Percentiles rank a stretch among this genome's conserved stretches.
Conservation (phyloP, 64 coral and sea anemone species). For the Montipora capricornis region DNA sequence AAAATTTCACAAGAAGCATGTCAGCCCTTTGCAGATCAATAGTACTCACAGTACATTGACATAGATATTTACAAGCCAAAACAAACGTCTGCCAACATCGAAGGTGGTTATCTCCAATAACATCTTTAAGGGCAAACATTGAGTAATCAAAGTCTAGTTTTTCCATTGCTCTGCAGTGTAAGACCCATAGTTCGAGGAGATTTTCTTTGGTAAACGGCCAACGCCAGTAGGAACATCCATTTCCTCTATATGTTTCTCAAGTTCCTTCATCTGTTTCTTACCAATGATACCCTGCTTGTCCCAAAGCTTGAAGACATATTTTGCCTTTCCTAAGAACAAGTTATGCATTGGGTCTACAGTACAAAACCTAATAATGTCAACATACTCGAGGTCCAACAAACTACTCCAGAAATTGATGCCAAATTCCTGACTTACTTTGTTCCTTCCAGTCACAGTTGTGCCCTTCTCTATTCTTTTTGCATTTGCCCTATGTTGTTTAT, state of each 20-base stretch:
- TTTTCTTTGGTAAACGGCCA: not conserved
- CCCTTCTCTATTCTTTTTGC: slow-evolving; percentile 23
- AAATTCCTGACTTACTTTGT: not conserved
- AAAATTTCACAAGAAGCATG: not conserved
- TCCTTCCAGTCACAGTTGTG: not conserved
- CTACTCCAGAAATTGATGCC: slow-evolving; percentile 25
- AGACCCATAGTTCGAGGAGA: not conserved
- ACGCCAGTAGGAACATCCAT: not conserved
- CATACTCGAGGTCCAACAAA: slow-evolving; percentile 61
- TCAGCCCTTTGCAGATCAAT: too few species aligned
- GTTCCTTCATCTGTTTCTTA: not conserved
- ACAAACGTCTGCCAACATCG: slow-evolving; percentile 56
- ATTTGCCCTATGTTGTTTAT: not conserved
- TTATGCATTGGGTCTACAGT: too few species aligned
- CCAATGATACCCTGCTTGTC: not conserved
- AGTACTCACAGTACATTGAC: too few species aligned
- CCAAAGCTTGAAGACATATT: slow-evolving; percentile 29
- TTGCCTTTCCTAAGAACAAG: too few species aligned
- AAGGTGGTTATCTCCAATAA: slow-evolving; percentile 50
- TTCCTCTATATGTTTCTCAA: slow-evolving; percentile 7
- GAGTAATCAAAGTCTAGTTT: not conserved
- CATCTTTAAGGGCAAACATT: not conserved
- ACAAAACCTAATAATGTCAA: slow-evolving; percentile 57
- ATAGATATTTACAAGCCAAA: slow-evolving; percentile 29
- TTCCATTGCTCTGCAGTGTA: not conserved